phyloP scores from a whole-genome alignment of 2,888 invertebrate species.

The Graphium colonna region DNA sequence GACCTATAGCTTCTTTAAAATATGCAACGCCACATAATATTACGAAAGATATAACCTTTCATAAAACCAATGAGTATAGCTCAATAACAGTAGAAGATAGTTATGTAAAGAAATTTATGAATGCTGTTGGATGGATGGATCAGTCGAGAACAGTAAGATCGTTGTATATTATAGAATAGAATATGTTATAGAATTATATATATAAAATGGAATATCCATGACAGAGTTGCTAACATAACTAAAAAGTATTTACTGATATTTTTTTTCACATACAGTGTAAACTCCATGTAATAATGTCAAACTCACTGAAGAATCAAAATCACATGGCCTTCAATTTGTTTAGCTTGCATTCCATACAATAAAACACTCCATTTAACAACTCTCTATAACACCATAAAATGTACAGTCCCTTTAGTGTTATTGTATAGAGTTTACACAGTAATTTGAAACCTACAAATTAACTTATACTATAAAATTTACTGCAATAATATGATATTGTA shows the following conservation, averaged over 20 bases:
- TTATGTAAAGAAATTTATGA: constrained; percentile 80
- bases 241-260: background rate
- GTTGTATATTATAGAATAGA: background rate
- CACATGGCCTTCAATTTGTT: no score
- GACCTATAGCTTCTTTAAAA: constrained; percentile 31
- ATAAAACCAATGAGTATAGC: constrained; percentile 41
- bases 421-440: no score
- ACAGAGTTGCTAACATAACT: no score
- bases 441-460: background rate
- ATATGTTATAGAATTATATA: background rate
- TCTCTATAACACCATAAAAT: no score
- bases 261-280: no score
- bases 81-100: constrained; percentile 63
- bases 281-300: no score
- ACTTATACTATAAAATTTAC: no score
- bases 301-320: no score
- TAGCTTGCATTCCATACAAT: no score
- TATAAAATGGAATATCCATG: background rate
- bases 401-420: no score
- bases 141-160: constrained; percentile 74
- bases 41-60: constrained; percentile 17
- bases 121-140: constrained; percentile 80
- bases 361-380: no score
- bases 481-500: no score
- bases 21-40: constrained; percentile 40